Evolutionary conservation across 92 coral and sea anemone species (phyloP).

Genomic region (Heteractis magnifica): DNA sequence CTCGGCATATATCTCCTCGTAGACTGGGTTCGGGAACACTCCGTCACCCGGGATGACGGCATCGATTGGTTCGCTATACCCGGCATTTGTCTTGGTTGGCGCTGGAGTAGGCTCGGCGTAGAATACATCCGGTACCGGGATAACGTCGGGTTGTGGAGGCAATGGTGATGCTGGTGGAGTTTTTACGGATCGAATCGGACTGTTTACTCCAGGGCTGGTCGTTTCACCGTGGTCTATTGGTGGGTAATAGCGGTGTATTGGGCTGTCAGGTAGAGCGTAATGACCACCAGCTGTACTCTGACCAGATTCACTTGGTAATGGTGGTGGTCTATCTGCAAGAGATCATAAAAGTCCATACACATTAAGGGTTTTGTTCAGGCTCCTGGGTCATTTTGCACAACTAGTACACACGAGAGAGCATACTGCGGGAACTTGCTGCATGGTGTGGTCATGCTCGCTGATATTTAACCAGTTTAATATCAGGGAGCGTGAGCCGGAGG

Average conservation of each 20-base stretch:
- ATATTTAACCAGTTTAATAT: too few species aligned
- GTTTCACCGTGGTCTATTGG: not conserved
- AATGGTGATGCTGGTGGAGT: constrained; percentile 29
- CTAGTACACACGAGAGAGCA: too few species aligned
- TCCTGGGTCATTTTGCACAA: too few species aligned
- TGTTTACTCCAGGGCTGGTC: constrained; percentile 59
- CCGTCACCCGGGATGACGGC: constrained; percentile 51
- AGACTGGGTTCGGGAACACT: constrained; percentile 79
- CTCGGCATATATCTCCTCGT: constrained; percentile 89
- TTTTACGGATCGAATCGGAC: constrained; percentile 7
- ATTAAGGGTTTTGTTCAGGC: too few species aligned
- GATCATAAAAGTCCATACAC: not conserved
- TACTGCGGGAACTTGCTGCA: too few species aligned
- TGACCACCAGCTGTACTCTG: constrained; percentile 35
- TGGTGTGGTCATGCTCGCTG: too few species aligned
- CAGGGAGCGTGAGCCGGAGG: too few species aligned
- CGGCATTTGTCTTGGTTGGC: constrained; percentile 44
- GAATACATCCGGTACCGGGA: constrained; percentile 18
- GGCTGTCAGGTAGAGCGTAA: constrained; percentile 73
- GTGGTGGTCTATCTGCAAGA: constrained; percentile 33
- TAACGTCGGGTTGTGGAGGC: constrained; percentile 17
- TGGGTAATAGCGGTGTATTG: constrained; percentile 17
- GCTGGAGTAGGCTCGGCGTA: constrained; percentile 50
- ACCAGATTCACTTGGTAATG: constrained; percentile 33
- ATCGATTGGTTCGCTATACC: constrained; percentile 90